Evolutionary conservation across 2,888 invertebrate species (phyloP).

Genomic region (Scaptomyza tumidula): DNA sequence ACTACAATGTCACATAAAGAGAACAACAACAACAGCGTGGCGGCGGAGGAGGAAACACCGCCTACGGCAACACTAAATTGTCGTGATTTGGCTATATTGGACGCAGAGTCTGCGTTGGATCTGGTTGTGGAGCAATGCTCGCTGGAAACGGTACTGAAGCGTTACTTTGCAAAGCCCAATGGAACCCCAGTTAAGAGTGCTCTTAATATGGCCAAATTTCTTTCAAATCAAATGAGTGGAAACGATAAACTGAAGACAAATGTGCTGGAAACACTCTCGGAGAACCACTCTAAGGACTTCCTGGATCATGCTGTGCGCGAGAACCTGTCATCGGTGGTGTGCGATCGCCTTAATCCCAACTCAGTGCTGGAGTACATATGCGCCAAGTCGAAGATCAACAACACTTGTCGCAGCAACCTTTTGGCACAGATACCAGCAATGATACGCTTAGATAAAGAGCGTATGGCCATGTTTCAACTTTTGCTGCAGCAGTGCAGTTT

Average conservation of each 20-base stretch:
- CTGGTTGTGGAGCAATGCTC: constrained; percentile 71
- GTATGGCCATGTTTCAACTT: constrained; percentile 69
- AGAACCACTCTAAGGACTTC: constrained; percentile 84
- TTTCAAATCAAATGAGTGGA: constrained; percentile 79
- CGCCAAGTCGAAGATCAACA: constrained; percentile 82
- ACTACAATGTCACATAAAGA: constrained; percentile 32
- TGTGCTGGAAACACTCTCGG: constrained; percentile 82
- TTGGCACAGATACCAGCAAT: constrained; percentile 79
- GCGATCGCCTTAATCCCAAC: constrained; percentile 83
- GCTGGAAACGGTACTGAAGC: constrained; percentile 77
- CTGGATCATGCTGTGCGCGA: constrained; percentile 84
- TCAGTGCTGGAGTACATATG: constrained; percentile 82
- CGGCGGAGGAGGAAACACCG: not conserved
- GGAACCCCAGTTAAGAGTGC: constrained; percentile 60
- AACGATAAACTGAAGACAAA: constrained; percentile 79
- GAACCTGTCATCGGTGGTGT: constrained; percentile 83
- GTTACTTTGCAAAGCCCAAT: constrained; percentile 70
- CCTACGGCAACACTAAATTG: constrained; percentile 1
- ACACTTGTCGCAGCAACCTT: constrained; percentile 75
- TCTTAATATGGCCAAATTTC: constrained; percentile 70
- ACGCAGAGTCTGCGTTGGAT: constrained; percentile 63
- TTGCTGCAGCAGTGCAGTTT: constrained; percentile 68
- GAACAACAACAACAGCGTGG: constrained; percentile 1
- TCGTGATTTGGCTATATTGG: constrained; percentile 57
- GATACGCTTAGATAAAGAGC: constrained; percentile 73